phyloP scores from a whole-genome alignment of 1,140 invertebrate genomes.

The Sinonovacula constricta region DNA sequence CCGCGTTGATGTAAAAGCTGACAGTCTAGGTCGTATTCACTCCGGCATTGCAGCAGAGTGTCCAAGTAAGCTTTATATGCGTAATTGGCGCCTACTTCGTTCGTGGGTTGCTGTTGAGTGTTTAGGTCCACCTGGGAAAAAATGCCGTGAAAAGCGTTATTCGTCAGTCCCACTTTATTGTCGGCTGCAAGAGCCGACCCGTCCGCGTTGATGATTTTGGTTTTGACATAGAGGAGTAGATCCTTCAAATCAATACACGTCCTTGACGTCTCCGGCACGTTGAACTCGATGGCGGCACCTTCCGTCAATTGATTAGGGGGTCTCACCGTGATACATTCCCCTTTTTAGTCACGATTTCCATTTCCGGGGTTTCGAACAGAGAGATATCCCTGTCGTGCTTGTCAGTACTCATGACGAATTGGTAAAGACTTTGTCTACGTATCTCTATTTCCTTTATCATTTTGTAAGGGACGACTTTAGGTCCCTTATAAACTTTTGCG shows the following conservation, averaged over 20 bases:
- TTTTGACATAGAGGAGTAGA: neutral
- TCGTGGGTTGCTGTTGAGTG: no score
- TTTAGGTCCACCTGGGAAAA: constrained; percentile 9
- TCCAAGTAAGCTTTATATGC: constrained; percentile 14
- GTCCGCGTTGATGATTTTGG: constrained; percentile 1
- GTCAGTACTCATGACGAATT: constrained; percentile 1
- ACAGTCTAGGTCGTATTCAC: constrained; percentile 1
- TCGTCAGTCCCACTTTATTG: constrained; percentile 2
- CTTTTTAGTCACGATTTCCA: neutral
- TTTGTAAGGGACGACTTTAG: neutral
- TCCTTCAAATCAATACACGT: constrained; percentile 16
- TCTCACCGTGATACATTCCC: constrained; percentile 7
- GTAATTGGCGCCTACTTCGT: constrained; percentile 16
- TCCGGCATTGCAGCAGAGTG: constrained; percentile 3
- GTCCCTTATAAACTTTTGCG: neutral
- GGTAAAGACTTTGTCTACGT: neutral
- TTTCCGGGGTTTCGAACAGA: constrained; percentile 2
- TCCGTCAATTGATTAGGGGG: constrained; percentile 11
- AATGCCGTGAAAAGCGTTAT: constrained; percentile 3
- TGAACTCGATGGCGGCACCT: constrained; percentile 16
- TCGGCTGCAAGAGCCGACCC: neutral
- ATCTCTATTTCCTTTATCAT: neutral
- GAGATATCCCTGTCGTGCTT: neutral
- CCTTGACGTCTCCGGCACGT: constrained; percentile 3
- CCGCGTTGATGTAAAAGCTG: constrained; percentile 1